Evolutionary conservation across 2,113 vertebrate species (phyloP).

Genomic region (Platichthys flesus): DNA sequence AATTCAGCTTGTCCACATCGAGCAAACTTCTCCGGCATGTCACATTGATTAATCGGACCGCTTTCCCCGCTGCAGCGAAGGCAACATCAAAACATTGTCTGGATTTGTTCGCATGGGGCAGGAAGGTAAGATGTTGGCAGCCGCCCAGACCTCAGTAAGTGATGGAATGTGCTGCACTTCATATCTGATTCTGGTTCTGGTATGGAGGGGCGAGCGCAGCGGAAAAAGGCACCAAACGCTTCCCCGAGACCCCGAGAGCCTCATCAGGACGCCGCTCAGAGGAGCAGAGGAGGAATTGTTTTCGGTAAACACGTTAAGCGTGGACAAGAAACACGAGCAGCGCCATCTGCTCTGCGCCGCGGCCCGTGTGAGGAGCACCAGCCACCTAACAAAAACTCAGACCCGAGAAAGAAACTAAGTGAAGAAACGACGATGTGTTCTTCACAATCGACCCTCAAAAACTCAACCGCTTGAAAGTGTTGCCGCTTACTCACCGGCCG

Average conservation of each 20-base stretch:
- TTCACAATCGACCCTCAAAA: no score
- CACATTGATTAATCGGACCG: constrained; percentile 42
- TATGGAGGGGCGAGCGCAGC: constrained; percentile 16
- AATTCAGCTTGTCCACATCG: constrained; percentile 11
- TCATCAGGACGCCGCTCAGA: not conserved
- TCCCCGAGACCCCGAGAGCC: not conserved
- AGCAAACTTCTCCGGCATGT: constrained; percentile 19
- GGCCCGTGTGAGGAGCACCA: not conserved
- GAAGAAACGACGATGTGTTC: no score
- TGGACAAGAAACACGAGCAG: constrained; percentile 15
- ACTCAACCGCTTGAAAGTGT: no score
- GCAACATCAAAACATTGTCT: constrained; percentile 47
- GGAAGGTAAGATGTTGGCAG: constrained; percentile 59
- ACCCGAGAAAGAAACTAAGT: no score
- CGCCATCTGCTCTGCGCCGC: not conserved
- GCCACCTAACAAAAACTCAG: not conserved
- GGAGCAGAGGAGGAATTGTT: constrained; percentile 1
- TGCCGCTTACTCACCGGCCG: not conserved
- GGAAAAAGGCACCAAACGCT: constrained; percentile 25
- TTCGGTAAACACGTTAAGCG: constrained; percentile 14
- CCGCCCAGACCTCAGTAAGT: constrained; percentile 30
- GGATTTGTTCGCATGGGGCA: constrained; percentile 44
- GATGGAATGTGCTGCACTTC: constrained; percentile 56
- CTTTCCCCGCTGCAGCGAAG: constrained; percentile 23
- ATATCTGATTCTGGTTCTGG: constrained; percentile 50